Evolutionary conservation across 2,888 invertebrate genomes (phyloP).

Genomic region (Byasa hedistus): DNA sequence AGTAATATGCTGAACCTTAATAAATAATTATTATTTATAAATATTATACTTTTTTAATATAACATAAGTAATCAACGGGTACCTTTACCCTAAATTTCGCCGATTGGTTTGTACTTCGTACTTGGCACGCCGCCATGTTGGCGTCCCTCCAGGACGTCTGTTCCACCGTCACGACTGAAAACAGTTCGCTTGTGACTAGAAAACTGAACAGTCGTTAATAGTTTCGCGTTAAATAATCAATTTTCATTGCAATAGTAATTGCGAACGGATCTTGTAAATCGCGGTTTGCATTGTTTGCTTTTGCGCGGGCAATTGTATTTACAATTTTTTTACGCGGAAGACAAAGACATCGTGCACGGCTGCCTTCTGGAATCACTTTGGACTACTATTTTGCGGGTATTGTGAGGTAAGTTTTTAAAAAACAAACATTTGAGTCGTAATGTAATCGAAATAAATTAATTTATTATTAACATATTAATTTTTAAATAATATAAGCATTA

Average conservation of each 20-base stretch:
- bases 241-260: slow-evolving; percentile 31
- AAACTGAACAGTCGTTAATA: slow-evolving; percentile 52
- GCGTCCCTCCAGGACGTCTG: slow-evolving; percentile 56
- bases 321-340: slow-evolving; percentile 34
- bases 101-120: slow-evolving; percentile 67
- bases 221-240: slow-evolving; percentile 38
- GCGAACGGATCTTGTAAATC: slow-evolving; percentile 3
- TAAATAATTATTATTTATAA: too few relatives aligned
- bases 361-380: slow-evolving; percentile 37
- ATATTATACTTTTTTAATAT: too few relatives aligned
- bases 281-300: slow-evolving; percentile 28
- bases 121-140: slow-evolving; percentile 78
- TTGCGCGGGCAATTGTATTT: slow-evolving; percentile 42
- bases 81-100: slow-evolving; percentile 43
- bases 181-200: slow-evolving; percentile 58
- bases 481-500: too few relatives aligned
- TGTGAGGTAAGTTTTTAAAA: slow-evolving; percentile 39
- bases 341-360: slow-evolving; percentile 44
- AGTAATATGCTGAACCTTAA: too few relatives aligned
- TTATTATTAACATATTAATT: too few relatives aligned
- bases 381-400: slow-evolving; percentile 34
- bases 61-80: slow-evolving; percentile 13
- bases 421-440: background rate
- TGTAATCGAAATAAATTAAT: too few relatives aligned
- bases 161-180: slow-evolving; percentile 42